Evolutionary conservation across 1,140 invertebrate species (phyloP).

Genomic region (Acyrthosiphon pisum): DNA sequence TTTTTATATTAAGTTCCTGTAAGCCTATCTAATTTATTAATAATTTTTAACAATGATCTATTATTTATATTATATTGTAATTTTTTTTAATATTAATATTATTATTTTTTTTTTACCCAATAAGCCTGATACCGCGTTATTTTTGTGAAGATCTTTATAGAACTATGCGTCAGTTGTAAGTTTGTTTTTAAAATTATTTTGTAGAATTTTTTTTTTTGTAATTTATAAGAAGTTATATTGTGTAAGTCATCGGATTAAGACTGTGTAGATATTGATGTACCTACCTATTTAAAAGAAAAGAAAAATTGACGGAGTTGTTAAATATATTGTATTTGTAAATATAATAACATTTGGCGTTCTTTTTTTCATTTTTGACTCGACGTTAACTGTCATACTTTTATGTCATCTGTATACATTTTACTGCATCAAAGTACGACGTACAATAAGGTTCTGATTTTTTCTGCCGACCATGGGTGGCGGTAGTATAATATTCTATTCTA

Average conservation of each 20-base stretch:
- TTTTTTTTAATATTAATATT: slow-evolving; percentile 10
- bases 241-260: slow-evolving; percentile 26
- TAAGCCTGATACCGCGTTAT: slow-evolving; percentile 31
- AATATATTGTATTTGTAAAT: slow-evolving; percentile 21
- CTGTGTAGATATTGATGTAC: slow-evolving; percentile 41
- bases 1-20: slow-evolving; percentile 52
- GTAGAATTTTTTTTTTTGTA: slow-evolving; percentile 33
- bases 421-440: neutral
- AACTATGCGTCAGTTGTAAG: slow-evolving; percentile 31
- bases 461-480: neutral
- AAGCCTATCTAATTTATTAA: slow-evolving; percentile 43
- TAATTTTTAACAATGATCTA: slow-evolving; percentile 33
- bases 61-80: neutral
- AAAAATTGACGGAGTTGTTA: slow-evolving; percentile 27
- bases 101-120: neutral
- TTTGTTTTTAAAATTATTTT: slow-evolving; percentile 38
- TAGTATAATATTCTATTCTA: no score
- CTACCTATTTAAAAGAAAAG: slow-evolving; percentile 6
- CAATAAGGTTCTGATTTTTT: neutral
- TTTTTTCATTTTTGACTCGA: neutral
- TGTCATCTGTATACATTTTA: neutral
- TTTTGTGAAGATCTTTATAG: slow-evolving; percentile 45
- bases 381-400: neutral
- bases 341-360: neutral
- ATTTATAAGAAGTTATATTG: slow-evolving; percentile 33